A percentile compares a stretch with the other conserved stretches of the same genome.
Conservation (phyloP, 1,140 invertebrate genomes). For the Penaeus vannamei region DNA sequence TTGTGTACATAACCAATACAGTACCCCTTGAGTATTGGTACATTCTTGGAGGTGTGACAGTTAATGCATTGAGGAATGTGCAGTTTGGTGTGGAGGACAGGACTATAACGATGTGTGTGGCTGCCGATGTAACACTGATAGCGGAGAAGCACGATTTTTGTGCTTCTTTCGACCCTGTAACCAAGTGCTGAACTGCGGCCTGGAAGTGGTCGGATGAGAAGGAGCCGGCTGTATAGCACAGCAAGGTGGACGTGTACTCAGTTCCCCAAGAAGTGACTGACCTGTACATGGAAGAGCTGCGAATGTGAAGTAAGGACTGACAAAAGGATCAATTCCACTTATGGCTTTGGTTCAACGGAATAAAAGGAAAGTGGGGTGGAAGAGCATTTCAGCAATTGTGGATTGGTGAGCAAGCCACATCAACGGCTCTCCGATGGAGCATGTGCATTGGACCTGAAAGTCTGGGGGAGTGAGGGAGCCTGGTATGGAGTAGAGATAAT, state of each 20-base stretch:
- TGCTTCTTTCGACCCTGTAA: conserved; percentile 1
- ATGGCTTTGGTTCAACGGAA: conserved; percentile 42
- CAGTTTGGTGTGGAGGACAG: conserved; percentile 14
- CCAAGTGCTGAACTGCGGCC: conserved; percentile 9
- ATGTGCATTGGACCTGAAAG: background rate
- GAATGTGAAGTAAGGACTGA: background rate
- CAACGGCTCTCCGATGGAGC: background rate
- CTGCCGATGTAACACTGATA: background rate
- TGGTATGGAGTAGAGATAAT: conserved; percentile 21
- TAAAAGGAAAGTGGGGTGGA: conserved; percentile 38
- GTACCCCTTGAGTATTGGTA: conserved; percentile 34
- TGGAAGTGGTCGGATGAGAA: conserved; percentile 43
- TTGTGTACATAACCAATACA: conserved; percentile 28
- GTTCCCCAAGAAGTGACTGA: conserved; percentile 2
- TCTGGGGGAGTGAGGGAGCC: background rate
- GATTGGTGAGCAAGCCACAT: conserved; percentile 11
- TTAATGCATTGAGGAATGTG: conserved; percentile 9
- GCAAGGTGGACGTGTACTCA: conserved; percentile 9
- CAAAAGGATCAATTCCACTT: conserved; percentile 28
- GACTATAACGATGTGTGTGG: background rate
- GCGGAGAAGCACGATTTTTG: conserved; percentile 40
- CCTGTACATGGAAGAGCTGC: background rate
- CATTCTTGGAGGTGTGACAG: conserved; percentile 47
- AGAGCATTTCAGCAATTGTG: background rate
- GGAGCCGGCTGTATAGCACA: conserved; percentile 5